These are phyloP conservation scores for Suricata suricatta DNA, from an alignment of 2,113 vertebrate genomes.

Conservation along the genomic window DNA sequence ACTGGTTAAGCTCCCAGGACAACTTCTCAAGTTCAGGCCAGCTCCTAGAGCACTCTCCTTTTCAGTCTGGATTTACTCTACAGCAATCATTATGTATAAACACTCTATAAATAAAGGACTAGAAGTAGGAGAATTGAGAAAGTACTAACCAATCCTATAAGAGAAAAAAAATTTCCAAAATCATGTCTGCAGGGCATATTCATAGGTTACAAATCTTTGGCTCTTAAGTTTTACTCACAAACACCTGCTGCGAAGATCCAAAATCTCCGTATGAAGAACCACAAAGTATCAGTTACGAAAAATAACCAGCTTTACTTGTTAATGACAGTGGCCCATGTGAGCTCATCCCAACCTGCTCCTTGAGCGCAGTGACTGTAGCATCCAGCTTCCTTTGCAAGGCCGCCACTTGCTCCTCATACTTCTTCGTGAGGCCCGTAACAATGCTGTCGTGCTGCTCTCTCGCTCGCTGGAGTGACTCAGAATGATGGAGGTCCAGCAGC, in stretches of 20 bases:
- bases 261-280: neutral
- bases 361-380: conserved; percentile 83
- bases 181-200: neutral
- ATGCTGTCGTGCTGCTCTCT: conserved; percentile 93
- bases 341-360: conserved; percentile 88
- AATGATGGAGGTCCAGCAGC: conserved; percentile 91
- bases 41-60: neutral
- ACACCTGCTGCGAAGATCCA: neutral
- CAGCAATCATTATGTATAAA: neutral
- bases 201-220: neutral
- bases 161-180: neutral
- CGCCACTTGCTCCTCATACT: conserved; percentile 89
- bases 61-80: neutral
- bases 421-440: conserved; percentile 88
- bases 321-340: neutral
- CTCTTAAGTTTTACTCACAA: conserved; percentile 9
- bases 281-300: neutral
- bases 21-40: neutral
- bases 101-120: neutral
- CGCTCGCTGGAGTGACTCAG: conserved; percentile 91
- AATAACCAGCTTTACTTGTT: neutral
- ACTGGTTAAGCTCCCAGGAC: neutral
- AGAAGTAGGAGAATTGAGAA: neutral
- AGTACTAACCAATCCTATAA: neutral
- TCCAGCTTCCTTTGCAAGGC: conserved; percentile 91